Percentiles rank a stretch among this genome's conserved stretches.
phyloP scores from a whole-genome alignment of 2,113 vertebrate species.

The Marmota flaviventris region DNA sequence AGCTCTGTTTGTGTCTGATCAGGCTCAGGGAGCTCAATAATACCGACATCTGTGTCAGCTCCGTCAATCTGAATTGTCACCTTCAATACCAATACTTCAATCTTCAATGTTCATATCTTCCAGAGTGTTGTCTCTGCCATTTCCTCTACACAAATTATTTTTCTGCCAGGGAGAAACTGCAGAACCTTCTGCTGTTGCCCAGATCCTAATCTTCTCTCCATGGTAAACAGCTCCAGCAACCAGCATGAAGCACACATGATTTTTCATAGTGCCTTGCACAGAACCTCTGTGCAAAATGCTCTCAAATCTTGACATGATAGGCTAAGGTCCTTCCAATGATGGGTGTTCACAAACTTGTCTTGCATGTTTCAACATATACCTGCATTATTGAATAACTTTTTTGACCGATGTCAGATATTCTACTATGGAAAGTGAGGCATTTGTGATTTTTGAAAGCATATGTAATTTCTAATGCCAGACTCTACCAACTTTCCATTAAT shows the following conservation, averaged over 20 bases:
- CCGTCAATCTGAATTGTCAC: background rate
- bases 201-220: background rate
- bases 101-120: background rate
- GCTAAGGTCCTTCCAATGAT: background rate
- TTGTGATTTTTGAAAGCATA: conserved; percentile 29
- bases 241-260: background rate
- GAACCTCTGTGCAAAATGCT: background rate
- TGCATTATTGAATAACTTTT: conserved; percentile 36
- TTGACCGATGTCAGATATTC: conserved; percentile 23
- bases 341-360: background rate
- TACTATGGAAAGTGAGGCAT: background rate
- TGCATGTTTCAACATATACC: background rate
- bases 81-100: background rate
- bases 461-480: conserved; percentile 15
- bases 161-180: background rate
- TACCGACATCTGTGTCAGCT: background rate
- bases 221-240: background rate
- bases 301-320: background rate
- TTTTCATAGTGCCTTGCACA: background rate
- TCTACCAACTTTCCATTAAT: background rate
- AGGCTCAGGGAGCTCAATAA: background rate
- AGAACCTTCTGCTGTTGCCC: background rate
- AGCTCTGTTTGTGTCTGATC: background rate
- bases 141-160: background rate
- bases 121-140: background rate